Evolutionary conservation across 2,888 invertebrate genomes (phyloP).

Genomic region (Drosophila meridiana): DNA sequence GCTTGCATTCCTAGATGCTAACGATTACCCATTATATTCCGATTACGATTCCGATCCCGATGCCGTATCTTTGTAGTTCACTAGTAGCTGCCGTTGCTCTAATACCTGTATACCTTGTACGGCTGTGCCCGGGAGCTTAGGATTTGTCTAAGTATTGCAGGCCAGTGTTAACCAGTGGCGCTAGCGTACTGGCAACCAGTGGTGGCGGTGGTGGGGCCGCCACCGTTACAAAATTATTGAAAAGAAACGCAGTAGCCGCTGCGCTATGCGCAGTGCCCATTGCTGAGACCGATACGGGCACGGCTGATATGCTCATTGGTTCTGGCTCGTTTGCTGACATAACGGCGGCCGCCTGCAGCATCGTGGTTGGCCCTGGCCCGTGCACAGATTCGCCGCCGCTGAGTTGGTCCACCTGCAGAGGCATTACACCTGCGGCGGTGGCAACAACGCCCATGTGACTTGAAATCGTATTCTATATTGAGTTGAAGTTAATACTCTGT

Average conservation of each 20-base stretch:
- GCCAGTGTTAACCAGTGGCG: conserved; percentile 62
- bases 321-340: conserved; percentile 65
- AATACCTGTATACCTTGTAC: conserved; percentile 68
- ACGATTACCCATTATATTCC: conserved; percentile 13
- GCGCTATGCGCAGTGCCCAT: conserved; percentile 71
- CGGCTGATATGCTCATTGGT: conserved; percentile 75
- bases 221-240: conserved; percentile 79
- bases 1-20: conserved; percentile 9
- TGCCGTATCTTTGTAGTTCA: conserved; percentile 36
- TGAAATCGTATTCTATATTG: conserved; percentile 88
- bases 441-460: conserved; percentile 71
- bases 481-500: conserved; percentile 91
- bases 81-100: conserved; percentile 70
- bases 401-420: conserved; percentile 46
- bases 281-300: conserved; percentile 63
- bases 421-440: conserved; percentile 55
- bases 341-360: conserved; percentile 70
- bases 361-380: conserved; percentile 51
- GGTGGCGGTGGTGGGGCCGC: conserved; percentile 64
- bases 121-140: conserved; percentile 39
- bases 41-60: conserved; percentile 5
- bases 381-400: conserved; percentile 35
- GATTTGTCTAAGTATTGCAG: conserved; percentile 72
- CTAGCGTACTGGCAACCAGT: conserved; percentile 52
- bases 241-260: conserved; percentile 70